A percentile compares a stretch with the other conserved stretches of the same genome.
Evolutionary conservation across 1,140 invertebrate species (phyloP).

Genomic region (Nasonia vitripennis): DNA sequence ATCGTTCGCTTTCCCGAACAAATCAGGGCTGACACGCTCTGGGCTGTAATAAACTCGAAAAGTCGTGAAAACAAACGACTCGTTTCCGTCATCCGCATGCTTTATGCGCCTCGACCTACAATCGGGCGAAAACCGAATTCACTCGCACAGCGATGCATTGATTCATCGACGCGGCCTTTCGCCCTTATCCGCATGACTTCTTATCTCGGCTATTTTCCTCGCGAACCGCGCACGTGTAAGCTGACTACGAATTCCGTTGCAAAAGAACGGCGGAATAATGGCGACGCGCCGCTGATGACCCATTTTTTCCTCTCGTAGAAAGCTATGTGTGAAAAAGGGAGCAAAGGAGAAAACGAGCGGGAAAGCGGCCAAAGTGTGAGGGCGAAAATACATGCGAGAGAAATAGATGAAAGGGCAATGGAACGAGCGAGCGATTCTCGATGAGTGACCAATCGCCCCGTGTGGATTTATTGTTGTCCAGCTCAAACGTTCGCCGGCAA

Average conservation of each 20-base stretch:
- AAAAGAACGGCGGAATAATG: background rate
- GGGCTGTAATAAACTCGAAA: background rate
- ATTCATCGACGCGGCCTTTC: slow-evolving; percentile 1
- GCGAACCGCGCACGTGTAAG: background rate
- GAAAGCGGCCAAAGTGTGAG: background rate
- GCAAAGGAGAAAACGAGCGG: background rate
- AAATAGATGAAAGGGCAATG: background rate
- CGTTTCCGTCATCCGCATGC: background rate
- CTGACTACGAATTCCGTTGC: background rate
- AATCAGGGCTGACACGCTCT: background rate
- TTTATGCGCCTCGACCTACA: slow-evolving; percentile 22
- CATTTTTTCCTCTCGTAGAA: background rate
- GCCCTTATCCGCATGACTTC: background rate
- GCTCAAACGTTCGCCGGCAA: slow-evolving; percentile 17
- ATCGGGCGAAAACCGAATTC: background rate
- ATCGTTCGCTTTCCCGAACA: background rate
- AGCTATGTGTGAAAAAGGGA: background rate
- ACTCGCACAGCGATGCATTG: background rate
- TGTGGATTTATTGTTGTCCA: slow-evolving; percentile 12
- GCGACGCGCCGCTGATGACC: background rate
- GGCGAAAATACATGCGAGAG: background rate
- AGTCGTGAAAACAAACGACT: background rate
- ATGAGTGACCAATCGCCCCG: slow-evolving; percentile 10
- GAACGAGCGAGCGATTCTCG: background rate
- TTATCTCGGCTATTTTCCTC: background rate